A percentile compares a stretch with the other conserved stretches of the same genome.
These are phyloP conservation scores for Catocala fraxini DNA, from an alignment of 2,888 invertebrate species.

Conservation along the genomic window DNA sequence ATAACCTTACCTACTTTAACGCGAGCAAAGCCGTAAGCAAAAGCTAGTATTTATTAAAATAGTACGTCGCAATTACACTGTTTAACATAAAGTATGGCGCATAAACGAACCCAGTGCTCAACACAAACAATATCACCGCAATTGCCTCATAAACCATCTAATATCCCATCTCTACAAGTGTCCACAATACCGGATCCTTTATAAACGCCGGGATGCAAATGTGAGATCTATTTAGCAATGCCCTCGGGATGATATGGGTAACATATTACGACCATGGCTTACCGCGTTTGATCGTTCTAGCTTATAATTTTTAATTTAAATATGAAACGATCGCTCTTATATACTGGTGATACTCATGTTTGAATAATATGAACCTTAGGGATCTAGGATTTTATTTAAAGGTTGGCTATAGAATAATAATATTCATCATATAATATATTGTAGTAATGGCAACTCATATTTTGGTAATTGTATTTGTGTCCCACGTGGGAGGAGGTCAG, in stretches of 20 bases:
- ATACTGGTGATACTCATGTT: slow-evolving; percentile 8
- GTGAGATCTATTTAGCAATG: slow-evolving; percentile 49
- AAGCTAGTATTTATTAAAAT: too few species aligned
- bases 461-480: too few species aligned
- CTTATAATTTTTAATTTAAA: slow-evolving; percentile 53
- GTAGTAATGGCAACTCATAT: too few species aligned
- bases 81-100: too few species aligned
- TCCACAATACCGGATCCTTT: slow-evolving; percentile 25
- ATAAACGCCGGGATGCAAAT: slow-evolving; percentile 50
- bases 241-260: slow-evolving; percentile 42
- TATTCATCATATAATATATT: too few species aligned
- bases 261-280: slow-evolving; percentile 29
- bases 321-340: slow-evolving; percentile 41
- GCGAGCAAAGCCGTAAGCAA: too few species aligned
- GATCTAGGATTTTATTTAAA: slow-evolving; percentile 4
- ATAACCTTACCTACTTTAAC: too few species aligned
- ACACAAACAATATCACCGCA: slow-evolving; percentile 11
- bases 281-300: slow-evolving; percentile 44
- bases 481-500: too few species aligned
- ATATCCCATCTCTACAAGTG: slow-evolving; percentile 25
- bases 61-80: too few species aligned
- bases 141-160: slow-evolving; percentile 11
- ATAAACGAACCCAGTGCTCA: too few species aligned
- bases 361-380: slow-evolving; percentile 14
- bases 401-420: too few species aligned